Conservation (phyloP, 2,888 invertebrate species). For the Timema cristinae region DNA sequence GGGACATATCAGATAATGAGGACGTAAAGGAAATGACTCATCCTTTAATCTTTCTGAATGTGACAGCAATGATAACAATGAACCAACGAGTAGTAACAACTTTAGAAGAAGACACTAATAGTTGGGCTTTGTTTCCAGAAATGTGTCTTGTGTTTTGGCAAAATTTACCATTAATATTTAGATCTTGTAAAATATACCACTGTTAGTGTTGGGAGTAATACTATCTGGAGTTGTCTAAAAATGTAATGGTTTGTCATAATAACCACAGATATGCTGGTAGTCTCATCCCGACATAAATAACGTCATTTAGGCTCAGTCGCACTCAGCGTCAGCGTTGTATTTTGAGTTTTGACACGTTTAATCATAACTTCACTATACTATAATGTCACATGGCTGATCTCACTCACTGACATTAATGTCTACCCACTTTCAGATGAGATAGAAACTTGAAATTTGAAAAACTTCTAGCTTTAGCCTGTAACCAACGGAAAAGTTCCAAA, state of each 20-base stretch:
- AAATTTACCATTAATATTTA: slow-evolving; percentile 5
- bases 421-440: too few relatives aligned
- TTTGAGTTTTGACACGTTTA: slow-evolving; percentile 7
- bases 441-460: too few relatives aligned
- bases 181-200: slow-evolving; percentile 13
- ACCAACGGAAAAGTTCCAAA: too few relatives aligned
- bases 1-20: background rate
- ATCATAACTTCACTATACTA: too few relatives aligned
- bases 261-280: background rate
- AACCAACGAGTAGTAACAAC: background rate
- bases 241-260: slow-evolving; percentile 2
- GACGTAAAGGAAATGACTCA: background rate
- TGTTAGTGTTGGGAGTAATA: background rate
- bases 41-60: background rate
- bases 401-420: too few relatives aligned
- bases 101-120: background rate
- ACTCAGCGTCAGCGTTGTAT: background rate
- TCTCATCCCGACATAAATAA: slow-evolving; percentile 1
- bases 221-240: background rate
- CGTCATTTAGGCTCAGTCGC: background rate
- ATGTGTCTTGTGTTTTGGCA: slow-evolving; percentile 10
- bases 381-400: too few relatives aligned
- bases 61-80: background rate
- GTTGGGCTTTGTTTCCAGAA: background rate
- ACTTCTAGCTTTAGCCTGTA: too few relatives aligned